These are phyloP conservation scores for Callocephalon fimbriatum DNA, from an alignment of 2,113 vertebrate species.

Conservation along the genomic window DNA sequence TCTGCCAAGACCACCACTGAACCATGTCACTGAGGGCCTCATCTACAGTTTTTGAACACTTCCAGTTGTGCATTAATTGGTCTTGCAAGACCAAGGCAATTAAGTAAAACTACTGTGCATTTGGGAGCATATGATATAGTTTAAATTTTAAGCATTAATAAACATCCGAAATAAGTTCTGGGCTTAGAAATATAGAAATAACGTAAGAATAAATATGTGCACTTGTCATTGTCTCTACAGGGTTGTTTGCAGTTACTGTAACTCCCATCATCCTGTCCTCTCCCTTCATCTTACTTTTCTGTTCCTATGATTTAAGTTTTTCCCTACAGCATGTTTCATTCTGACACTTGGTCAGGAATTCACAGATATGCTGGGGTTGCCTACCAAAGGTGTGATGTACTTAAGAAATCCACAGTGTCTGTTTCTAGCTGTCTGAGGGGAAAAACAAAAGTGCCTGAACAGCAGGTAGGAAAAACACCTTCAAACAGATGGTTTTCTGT, in stretches of 20 bases:
- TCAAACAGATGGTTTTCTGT: neutral
- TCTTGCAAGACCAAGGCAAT: neutral
- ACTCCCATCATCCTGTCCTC: neutral
- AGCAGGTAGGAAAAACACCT: neutral
- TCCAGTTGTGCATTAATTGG: neutral
- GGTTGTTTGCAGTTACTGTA: neutral
- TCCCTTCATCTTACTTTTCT: neutral
- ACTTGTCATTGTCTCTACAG: neutral
- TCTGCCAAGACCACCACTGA: neutral
- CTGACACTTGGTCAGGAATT: neutral
- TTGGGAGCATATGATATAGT: neutral
- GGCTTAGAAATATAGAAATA: neutral
- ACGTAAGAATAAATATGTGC: neutral
- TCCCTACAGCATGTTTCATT: neutral
- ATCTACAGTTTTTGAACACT: neutral
- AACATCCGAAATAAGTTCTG: neutral
- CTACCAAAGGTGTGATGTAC: neutral
- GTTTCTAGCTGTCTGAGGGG: neutral
- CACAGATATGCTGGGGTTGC: neutral
- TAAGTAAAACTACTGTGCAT: neutral
- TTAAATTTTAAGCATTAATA: neutral
- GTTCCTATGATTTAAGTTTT: neutral
- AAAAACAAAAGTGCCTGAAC: neutral
- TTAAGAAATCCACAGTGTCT: neutral
- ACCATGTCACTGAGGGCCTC: neutral